Conservation (phyloP, 2,888 invertebrate species). For the Punctoribates punctum region DNA sequence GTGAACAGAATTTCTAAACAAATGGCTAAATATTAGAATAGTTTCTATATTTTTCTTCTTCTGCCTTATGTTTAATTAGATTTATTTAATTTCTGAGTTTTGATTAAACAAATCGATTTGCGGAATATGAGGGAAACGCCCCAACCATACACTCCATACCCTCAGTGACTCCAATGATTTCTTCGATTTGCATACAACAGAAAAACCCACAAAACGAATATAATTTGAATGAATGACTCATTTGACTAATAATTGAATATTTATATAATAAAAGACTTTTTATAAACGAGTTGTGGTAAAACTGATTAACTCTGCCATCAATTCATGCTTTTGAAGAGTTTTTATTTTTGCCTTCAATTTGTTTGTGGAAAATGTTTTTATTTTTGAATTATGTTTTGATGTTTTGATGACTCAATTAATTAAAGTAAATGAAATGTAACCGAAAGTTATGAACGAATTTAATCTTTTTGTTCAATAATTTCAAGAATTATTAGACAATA, state of each 20-base stretch:
- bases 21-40: no score
- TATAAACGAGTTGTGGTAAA: no score
- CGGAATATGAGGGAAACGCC: conserved; percentile 14
- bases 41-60: neutral
- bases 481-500: no score
- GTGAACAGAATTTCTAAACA: neutral
- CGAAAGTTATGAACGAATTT: no score
- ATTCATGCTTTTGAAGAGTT: no score
- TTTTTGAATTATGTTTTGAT: no score
- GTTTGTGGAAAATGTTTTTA: no score
- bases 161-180: neutral
- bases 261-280: neutral
- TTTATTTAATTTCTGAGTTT: conserved; percentile 20
- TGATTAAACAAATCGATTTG: conserved; percentile 24
- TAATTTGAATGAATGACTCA: neutral
- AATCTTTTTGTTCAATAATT: no score
- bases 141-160: neutral
- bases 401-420: no score
- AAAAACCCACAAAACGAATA: neutral
- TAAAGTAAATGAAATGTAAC: no score
- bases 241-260: neutral
- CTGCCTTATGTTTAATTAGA: neutral
- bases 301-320: no score
- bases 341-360: no score
- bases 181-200: conserved; percentile 2